A percentile compares a stretch with the other conserved stretches of the same genome.
phyloP scores from a whole-genome alignment of 2,888 invertebrate genomes.

The Scaptomyza reducta region DNA sequence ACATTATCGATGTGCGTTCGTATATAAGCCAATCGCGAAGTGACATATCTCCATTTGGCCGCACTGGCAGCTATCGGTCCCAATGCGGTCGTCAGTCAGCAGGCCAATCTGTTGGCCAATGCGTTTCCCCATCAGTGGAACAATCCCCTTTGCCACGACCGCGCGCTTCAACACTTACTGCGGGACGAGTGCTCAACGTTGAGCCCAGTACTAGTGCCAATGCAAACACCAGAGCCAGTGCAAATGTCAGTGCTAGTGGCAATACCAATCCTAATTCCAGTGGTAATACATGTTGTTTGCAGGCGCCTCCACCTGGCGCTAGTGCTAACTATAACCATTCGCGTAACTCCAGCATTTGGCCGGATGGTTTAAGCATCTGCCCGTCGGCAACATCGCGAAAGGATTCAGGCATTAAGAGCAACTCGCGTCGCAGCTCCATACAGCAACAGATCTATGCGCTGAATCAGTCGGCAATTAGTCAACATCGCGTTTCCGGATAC shows the following conservation, averaged over 20 bases:
- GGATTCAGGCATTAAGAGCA: constrained; percentile 94
- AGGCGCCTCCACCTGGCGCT: constrained; percentile 33
- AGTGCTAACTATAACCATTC: constrained; percentile 19
- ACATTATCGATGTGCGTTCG: constrained; percentile 89
- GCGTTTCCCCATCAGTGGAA: constrained; percentile 55
- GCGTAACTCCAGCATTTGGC: constrained; percentile 82
- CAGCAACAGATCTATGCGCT: constrained; percentile 90
- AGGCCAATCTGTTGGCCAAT: constrained; percentile 29
- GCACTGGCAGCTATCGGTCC: constrained; percentile 89
- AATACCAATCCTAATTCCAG: constrained; percentile 18
- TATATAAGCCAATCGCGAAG: constrained; percentile 90
- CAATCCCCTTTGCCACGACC: constrained; percentile 84
- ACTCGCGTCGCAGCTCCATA: constrained; percentile 93
- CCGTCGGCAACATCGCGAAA: constrained; percentile 93
- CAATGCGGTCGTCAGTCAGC: constrained; percentile 86
- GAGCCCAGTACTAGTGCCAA: constrained; percentile 38
- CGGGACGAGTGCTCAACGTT: constrained; percentile 32
- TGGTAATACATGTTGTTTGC: constrained; percentile 35
- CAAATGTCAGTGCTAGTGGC: constrained; percentile 6
- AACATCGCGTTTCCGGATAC: constrained; percentile 94
- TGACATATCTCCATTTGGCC: constrained; percentile 89
- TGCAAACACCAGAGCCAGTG: neutral
- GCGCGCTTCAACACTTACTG: constrained; percentile 83
- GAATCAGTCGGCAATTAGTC: constrained; percentile 89
- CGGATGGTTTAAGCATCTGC: constrained; percentile 89